Conservation (phyloP, 1,140 invertebrate genomes). For the Glossosoma conforme region DNA sequence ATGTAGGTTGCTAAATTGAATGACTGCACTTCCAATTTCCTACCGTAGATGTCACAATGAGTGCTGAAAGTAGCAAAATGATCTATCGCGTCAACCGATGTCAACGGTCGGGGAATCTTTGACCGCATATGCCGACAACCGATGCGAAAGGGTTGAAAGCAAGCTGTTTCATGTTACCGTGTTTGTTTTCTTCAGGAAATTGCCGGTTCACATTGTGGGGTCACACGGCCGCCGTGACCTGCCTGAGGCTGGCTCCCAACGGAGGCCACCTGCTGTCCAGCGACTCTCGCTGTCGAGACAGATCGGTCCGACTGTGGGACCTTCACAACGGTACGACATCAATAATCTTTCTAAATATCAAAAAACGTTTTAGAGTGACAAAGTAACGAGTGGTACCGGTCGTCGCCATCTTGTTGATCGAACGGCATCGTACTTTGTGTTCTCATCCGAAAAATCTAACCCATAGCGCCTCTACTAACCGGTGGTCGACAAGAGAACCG, state of each 20-base stretch:
- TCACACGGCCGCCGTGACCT: constrained; percentile 69
- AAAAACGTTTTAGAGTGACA: not conserved
- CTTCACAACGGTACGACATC: constrained; percentile 59
- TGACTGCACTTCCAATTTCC: too few species aligned
- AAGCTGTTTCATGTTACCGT: too few species aligned
- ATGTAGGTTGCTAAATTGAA: too few species aligned
- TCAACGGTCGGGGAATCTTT: too few species aligned
- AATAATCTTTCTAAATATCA: not conserved
- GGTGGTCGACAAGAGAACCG: too few species aligned
- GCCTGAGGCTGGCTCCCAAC: constrained; percentile 63
- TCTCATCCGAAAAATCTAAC: not conserved
- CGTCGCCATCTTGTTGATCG: too few species aligned
- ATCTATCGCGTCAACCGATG: too few species aligned
- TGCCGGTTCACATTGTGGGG: constrained; percentile 67
- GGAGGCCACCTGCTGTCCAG: constrained; percentile 66
- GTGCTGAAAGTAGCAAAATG: too few species aligned
- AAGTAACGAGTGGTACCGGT: too few species aligned
- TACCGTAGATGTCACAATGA: too few species aligned
- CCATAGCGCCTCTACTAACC: constrained; percentile 1
- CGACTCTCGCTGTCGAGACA: constrained; percentile 64
- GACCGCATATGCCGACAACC: too few species aligned
- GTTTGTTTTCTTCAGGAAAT: constrained; percentile 52
- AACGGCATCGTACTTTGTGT: not conserved
- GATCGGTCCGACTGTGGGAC: constrained; percentile 74
- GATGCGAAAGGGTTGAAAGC: too few species aligned